Conservation (phyloP, 30 jellyfish, hydroid and myxozoan species). For the Turritopsis rubra region DNA sequence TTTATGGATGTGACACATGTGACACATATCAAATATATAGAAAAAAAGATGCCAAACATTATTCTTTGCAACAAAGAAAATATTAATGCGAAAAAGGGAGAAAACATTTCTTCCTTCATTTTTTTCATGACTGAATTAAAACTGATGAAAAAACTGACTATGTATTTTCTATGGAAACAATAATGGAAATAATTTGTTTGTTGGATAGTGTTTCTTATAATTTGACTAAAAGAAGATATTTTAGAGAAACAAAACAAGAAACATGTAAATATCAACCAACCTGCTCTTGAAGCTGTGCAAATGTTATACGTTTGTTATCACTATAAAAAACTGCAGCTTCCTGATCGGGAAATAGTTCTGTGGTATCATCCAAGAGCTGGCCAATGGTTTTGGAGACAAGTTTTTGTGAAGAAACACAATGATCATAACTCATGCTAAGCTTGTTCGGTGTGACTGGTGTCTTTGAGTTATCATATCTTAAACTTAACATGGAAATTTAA, state of each 20-base stretch:
- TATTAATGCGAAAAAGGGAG: too few relatives aligned
- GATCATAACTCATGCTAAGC: conserved; percentile 71
- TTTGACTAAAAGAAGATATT: background rate
- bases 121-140: too few relatives aligned
- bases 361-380: conserved; percentile 47
- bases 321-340: conserved; percentile 73
- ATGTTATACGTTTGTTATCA: conserved; percentile 63
- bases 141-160: too few relatives aligned
- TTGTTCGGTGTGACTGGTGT: background rate
- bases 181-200: too few relatives aligned
- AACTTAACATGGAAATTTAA: background rate
- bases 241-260: background rate
- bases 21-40: too few relatives aligned
- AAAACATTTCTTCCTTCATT: too few relatives aligned
- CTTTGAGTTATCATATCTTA: background rate
- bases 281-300: conserved; percentile 75
- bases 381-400: conserved; percentile 86
- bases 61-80: too few relatives aligned
- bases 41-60: too few relatives aligned
- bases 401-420: conserved; percentile 40
- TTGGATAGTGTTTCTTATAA: too few relatives aligned
- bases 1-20: too few relatives aligned
- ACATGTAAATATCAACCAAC: conserved; percentile 12
- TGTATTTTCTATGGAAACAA: too few relatives aligned
- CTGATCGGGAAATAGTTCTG: conserved; percentile 77